Base-by-base conservation (phyloP, 2,888 invertebrate species). In the Acronicta aceris region DNA sequence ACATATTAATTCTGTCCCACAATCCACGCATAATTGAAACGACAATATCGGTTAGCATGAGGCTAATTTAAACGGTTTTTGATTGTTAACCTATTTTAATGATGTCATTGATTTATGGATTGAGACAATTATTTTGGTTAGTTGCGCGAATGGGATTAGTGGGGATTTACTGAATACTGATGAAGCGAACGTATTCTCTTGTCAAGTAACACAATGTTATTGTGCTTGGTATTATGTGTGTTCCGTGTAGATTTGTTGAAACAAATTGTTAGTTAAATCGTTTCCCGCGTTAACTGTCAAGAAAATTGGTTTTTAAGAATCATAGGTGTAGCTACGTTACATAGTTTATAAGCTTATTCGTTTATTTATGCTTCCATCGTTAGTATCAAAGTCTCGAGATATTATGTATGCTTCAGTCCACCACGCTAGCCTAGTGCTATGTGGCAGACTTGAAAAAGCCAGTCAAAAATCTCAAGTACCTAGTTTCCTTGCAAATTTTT, bases 51-150 rank as follows among this genome's bases (percentile, higher is more conserved):
- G 83, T 77, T 76, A 75, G 72, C 67, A 65, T 73, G 69, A 70
- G 81, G 76, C 81, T 84, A 85, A 87, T 87, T 85, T 85, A 78
- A 83, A 80, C 74, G 70, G 79, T 81, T 76, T 84, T 81, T 83
- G 81, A 83, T 79, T 75, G 81, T 72, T 47, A 50, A 71, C 67
- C 67, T 76, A 71, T 78, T 80, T 79, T 79, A 61, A 70, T 76
- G 77, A 79, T 82, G 75, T 78, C 65, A 79, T 65, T 83, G 82
- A 86, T 89, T 88, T 85, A 87, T 74, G 57, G 62, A 60, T 33
- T 15, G 55, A 79, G 77, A 71, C 51, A 52, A 60, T 66, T 62
- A 62, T 71, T 65, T 56, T 36, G 47, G 52, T 57, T 59, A 42
- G 58, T 60, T 46, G 33, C 21, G 41, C 36, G 48, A 52, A 45